Evolutionary conservation across 2,113 vertebrate species (phyloP), one percentile per base, ranked within the genome.

Genomic region (Chaetodon auriga): DNA sequence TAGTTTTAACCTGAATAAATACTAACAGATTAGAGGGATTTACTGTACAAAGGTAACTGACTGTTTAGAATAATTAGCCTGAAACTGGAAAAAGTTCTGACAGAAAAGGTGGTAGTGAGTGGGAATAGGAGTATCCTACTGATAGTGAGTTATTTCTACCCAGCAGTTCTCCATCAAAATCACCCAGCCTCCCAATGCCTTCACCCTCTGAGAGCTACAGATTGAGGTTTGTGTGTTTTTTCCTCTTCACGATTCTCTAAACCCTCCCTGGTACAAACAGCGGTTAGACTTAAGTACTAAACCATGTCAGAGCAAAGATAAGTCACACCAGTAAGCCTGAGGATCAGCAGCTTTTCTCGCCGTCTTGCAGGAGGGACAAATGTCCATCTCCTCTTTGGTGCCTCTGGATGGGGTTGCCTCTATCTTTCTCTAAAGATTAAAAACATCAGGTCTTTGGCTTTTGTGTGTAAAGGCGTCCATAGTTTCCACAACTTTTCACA

Each of bases 201-300:
- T 81, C 38, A 7, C 19, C 58, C 68, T 65, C 63, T 43, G 51
- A 49, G 16, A 49, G 72, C 12, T 10, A 21, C 12, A 68, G 70
- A 80, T 66, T 62, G 35, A 60, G 35, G 10, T 70, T 38, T 8
- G n/a, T 68, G 83, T 61, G 19, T 23, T 46, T 58, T 84, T 48
- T 36, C 11, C n/a, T 23, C 35, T 65, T 53, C 15, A 51, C 9
- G 6, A 36, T 75, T 45, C 49, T 76, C 6, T 16, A 51, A 82
- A 60, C 54, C 48, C 46, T 85, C 80, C 7, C 41, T 13, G 73
- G 65, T 55, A 62, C 57, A 53, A 77, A 79, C 81, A 61, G 78
- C 63, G 74, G 65, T 86, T 77, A 15, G 43, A 73, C 80, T 54
- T 78, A 73, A 91, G 87, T 89, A 85, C 83, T 75, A 78, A 90